These are phyloP conservation scores for Porphyrio hochstetteri DNA, from an alignment of 2,113 vertebrate species.

Conservation along the genomic window DNA sequence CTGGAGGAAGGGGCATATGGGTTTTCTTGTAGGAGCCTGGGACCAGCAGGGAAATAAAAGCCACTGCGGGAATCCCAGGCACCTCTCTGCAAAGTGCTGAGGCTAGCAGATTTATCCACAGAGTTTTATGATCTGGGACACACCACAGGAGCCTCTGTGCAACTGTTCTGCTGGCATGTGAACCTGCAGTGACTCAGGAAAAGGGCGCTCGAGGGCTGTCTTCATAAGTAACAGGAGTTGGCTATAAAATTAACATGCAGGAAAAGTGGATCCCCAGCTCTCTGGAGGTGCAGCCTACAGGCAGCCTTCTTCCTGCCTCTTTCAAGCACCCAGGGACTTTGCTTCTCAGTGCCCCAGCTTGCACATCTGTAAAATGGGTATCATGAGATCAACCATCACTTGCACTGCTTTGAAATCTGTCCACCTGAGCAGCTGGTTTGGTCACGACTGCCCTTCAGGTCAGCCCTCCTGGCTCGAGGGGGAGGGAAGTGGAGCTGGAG, in stretches of 20 bases:
- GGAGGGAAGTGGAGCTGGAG: background rate
- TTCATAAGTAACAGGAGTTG: constrained; percentile 10
- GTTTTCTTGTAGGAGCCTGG: background rate
- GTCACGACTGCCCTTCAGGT: background rate
- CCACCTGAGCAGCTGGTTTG: background rate
- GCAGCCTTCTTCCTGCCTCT: background rate
- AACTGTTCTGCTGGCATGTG: constrained; percentile 54
- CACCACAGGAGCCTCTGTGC: constrained; percentile 24
- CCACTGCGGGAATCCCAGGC: background rate
- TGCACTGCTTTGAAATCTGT: background rate
- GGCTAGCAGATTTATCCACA: background rate
- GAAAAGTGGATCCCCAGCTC: background rate
- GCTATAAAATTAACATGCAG: background rate
- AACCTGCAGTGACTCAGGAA: constrained; percentile 32
- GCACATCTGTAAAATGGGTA: background rate
- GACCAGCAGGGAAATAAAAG: background rate
- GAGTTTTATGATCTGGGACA: background rate
- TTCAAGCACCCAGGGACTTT: background rate
- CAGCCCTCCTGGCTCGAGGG: background rate
- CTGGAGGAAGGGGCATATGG: background rate
- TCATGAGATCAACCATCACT: background rate
- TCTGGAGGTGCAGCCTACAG: background rate
- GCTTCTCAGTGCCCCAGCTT: background rate
- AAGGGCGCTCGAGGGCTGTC: background rate
- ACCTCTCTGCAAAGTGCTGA: constrained; percentile 33